These are phyloP conservation scores for Hypolimnas misippus DNA, from an alignment of 2,888 invertebrate species.

Conservation along the genomic window DNA sequence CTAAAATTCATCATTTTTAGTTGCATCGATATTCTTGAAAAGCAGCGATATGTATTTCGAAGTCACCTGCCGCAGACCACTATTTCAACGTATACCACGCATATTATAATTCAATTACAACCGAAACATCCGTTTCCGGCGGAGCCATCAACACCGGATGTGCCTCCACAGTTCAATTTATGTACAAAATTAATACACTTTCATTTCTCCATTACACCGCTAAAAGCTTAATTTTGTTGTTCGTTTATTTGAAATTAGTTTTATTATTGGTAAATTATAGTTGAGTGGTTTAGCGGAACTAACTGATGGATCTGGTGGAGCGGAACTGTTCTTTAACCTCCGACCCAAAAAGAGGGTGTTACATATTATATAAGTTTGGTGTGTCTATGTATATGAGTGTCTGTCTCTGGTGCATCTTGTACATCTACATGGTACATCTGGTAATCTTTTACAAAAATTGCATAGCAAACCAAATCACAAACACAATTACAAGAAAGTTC, in stretches of 20 bases:
- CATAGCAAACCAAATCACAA: no score
- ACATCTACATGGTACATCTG: no score
- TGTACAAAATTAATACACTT: slow-evolving; percentile 52
- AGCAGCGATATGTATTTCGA: no score
- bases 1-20: no score
- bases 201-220: slow-evolving; percentile 51
- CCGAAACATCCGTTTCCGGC: slow-evolving; percentile 54
- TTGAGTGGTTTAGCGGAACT: slow-evolving; percentile 20
- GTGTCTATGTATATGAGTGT: no score
- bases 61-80: background rate
- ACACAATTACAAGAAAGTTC: background rate
- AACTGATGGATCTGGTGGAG: background rate
- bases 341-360: background rate
- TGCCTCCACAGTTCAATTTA: slow-evolving; percentile 62
- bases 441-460: no score
- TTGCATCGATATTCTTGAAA: no score
- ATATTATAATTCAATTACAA: slow-evolving; percentile 38
- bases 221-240: slow-evolving; percentile 43
- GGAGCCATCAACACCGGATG: slow-evolving; percentile 62
- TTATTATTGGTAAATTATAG: slow-evolving; percentile 27
- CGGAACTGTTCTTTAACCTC: background rate
- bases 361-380: no score
- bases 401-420: no score
- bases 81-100: background rate
- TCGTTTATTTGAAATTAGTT: slow-evolving; percentile 39